Conservation (phyloP, 2,113 vertebrate genomes). For the Pycnonotus jocosus region DNA sequence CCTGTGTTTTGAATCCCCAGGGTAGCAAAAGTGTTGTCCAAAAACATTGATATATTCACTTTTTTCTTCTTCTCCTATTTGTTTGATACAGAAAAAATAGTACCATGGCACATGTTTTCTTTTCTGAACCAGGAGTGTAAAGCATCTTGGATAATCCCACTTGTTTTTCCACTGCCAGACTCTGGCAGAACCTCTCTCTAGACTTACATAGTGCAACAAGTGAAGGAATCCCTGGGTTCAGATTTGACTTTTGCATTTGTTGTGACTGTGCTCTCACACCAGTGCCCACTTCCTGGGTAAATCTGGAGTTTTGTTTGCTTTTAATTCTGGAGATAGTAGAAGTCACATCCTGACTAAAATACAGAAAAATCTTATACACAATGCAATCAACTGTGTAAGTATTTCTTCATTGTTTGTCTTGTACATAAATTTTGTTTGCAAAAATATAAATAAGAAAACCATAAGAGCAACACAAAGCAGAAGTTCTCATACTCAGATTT, state of each 20-base stretch:
- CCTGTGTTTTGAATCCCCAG: neutral
- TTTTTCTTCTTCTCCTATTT: neutral
- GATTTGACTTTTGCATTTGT: conserved; percentile 11
- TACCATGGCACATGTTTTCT: neutral
- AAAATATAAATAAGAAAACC: neutral
- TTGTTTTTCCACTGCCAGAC: neutral
- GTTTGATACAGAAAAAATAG: neutral
- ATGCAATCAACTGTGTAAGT: conserved; percentile 45
- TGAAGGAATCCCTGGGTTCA: neutral
- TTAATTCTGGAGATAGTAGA: conserved; percentile 54
- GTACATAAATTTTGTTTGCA: neutral
- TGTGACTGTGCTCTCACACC: neutral
- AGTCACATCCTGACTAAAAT: conserved; percentile 51
- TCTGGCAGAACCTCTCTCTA: neutral
- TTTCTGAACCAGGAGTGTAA: neutral
- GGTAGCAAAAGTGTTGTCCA: neutral
- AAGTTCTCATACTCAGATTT: neutral
- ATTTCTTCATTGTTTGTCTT: conserved; percentile 38
- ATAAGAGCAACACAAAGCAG: neutral
- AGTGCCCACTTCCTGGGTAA: neutral
- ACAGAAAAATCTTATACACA: conserved; percentile 51
- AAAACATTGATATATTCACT: neutral
- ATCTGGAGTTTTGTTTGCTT: conserved; percentile 50
- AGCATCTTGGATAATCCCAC: neutral
- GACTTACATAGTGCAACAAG: neutral